Conservation (phyloP, 1,140 invertebrate species). For the Maconellicoccus hirsutus region DNA sequence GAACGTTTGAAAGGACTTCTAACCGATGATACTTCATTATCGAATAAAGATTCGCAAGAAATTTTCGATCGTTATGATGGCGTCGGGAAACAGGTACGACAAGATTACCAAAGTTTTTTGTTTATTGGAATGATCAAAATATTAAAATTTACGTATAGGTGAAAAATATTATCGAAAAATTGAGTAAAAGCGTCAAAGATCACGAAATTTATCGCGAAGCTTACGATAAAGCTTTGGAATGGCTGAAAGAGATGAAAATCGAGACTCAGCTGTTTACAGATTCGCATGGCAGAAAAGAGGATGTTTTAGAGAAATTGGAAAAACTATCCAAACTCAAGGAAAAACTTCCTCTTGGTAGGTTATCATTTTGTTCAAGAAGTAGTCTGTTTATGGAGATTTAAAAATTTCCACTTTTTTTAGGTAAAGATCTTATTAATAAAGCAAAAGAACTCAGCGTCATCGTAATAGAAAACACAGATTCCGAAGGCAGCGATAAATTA, state of each 20-base stretch:
- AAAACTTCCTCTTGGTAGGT: constrained; percentile 45
- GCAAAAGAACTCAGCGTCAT: constrained; percentile 61
- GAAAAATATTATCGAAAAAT: constrained; percentile 22
- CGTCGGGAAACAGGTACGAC: background rate
- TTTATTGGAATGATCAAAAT: background rate
- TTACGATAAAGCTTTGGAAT: constrained; percentile 71
- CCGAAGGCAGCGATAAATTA: constrained; percentile 73
- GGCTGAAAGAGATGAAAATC: constrained; percentile 70
- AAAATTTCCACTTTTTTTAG: constrained; percentile 36
- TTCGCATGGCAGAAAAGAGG: constrained; percentile 66
- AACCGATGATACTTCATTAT: constrained; percentile 49
- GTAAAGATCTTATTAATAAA: constrained; percentile 58
- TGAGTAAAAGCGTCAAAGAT: constrained; percentile 33
- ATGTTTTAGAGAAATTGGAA: constrained; percentile 57
- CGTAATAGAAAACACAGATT: constrained; percentile 67
- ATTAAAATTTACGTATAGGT: constrained; percentile 26
- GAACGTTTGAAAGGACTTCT: constrained; percentile 56
- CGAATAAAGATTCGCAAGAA: constrained; percentile 43
- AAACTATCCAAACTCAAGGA: constrained; percentile 43
- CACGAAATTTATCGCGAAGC: constrained; percentile 76
- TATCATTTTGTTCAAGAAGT: too few species aligned
- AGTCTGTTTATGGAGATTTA: background rate
- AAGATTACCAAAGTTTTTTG: background rate
- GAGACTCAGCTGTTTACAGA: constrained; percentile 74
- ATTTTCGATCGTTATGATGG: background rate